These are phyloP conservation scores for Selene dorsalis DNA, from an alignment of 2,797 vertebrate species.

Conservation along the genomic window DNA sequence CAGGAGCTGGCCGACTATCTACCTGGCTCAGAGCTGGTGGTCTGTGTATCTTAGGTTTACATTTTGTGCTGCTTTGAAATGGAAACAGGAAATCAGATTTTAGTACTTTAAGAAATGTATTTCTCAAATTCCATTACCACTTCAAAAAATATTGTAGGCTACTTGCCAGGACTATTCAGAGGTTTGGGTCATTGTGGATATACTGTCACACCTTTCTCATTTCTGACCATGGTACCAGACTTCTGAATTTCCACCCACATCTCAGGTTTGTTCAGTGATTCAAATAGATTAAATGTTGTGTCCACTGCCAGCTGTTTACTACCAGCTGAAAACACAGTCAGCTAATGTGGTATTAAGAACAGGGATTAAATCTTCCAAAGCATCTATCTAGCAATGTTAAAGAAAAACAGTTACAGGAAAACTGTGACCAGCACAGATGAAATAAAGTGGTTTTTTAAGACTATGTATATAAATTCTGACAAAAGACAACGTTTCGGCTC, in stretches of 20 bases:
- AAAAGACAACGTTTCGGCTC: not conserved
- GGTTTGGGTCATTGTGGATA: not conserved
- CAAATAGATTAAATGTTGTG: not conserved
- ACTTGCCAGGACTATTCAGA: not conserved
- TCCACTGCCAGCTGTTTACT: not conserved
- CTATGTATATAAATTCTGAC: not conserved
- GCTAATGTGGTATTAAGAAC: not conserved
- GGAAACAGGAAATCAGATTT: not conserved
- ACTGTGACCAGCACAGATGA: not conserved
- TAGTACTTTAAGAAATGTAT: slow-evolving; percentile 5
- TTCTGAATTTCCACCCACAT: slow-evolving; percentile 2
- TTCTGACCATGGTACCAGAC: not conserved
- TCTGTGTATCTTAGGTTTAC: slow-evolving; percentile 9
- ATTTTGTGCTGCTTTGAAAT: slow-evolving; percentile 5
- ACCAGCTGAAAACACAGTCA: not conserved
- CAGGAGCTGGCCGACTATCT: not conserved
- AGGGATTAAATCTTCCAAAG: not conserved
- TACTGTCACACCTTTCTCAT: not conserved
- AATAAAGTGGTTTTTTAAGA: not conserved
- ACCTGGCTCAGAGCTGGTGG: not conserved
- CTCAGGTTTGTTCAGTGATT: slow-evolving; percentile 5
- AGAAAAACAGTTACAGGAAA: not conserved
- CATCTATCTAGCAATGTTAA: not conserved
- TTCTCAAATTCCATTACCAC: not conserved
- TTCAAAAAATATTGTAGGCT: not conserved